phyloP scores from a whole-genome alignment of 1,140 invertebrate species.

The Bombus consobrinus region DNA sequence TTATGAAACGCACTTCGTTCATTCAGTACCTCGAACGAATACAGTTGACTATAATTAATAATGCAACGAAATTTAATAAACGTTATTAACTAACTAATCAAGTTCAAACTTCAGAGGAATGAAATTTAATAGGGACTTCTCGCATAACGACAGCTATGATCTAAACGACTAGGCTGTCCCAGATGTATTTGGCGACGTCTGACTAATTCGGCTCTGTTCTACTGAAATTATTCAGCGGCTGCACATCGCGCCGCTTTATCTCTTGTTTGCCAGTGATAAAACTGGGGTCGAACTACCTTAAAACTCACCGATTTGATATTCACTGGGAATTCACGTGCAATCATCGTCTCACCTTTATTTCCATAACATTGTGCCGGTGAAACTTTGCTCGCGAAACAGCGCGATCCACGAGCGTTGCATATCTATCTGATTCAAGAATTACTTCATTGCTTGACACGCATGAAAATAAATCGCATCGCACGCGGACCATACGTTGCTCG shows the following conservation, averaged over 20 bases:
- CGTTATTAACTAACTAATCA: not conserved
- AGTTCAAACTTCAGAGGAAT: not conserved
- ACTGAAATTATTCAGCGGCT: conserved; percentile 1
- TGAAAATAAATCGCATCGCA: not conserved
- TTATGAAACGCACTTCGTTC: too few relatives aligned
- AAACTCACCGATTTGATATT: not conserved
- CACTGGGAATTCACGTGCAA: not conserved
- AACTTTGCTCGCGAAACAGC: not conserved
- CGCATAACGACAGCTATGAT: not conserved
- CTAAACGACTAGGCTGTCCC: not conserved
- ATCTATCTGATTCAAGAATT: not conserved
- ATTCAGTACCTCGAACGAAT: not conserved
- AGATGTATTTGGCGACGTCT: not conserved
- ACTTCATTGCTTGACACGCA: not conserved
- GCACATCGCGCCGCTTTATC: not conserved
- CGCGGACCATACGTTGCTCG: not conserved
- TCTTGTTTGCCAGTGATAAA: not conserved
- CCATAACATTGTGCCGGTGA: not conserved
- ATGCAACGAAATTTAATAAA: not conserved
- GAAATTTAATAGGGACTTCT: too few relatives aligned
- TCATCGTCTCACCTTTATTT: not conserved
- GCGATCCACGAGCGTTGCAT: not conserved
- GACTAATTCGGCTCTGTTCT: not conserved
- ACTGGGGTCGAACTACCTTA: not conserved
- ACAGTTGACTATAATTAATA: not conserved